A percentile compares a stretch with the other conserved stretches of the same genome.
Conservation (phyloP, 2,113 vertebrate genomes). For the Pandion haliaetus region DNA sequence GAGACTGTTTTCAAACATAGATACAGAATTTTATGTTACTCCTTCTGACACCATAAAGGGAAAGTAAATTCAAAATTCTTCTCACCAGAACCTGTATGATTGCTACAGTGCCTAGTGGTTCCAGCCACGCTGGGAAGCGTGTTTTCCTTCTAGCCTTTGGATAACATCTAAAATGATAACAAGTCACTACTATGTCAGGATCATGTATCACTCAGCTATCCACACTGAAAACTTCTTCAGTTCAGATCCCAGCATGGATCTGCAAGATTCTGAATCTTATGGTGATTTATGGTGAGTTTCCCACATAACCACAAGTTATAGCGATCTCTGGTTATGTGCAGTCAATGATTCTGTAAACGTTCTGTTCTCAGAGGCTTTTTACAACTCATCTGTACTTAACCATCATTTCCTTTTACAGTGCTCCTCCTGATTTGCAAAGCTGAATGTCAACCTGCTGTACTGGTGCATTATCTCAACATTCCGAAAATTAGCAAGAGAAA, state of each 20-base stretch:
- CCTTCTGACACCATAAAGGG: background rate
- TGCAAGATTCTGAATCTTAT: background rate
- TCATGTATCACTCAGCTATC: background rate
- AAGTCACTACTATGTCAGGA: background rate
- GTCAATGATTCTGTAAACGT: background rate
- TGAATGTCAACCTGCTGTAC: background rate
- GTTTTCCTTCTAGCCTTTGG: background rate
- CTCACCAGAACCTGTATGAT: background rate
- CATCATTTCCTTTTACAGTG: background rate
- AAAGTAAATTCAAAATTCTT: background rate
- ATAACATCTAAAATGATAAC: background rate
- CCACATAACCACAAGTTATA: background rate
- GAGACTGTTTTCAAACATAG: conserved; percentile 49
- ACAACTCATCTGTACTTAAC: background rate
- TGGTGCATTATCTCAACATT: background rate
- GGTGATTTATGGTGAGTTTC: background rate
- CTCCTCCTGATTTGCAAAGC: background rate
- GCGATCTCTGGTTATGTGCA: background rate
- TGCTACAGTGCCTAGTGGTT: background rate
- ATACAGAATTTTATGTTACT: background rate
- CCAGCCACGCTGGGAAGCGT: background rate
- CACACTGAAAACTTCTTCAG: background rate
- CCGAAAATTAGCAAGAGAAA: background rate
- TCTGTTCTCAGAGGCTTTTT: background rate
- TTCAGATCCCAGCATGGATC: background rate